phyloP scores from a whole-genome alignment of 2,113 vertebrate genomes.

The Strix uralensis region DNA sequence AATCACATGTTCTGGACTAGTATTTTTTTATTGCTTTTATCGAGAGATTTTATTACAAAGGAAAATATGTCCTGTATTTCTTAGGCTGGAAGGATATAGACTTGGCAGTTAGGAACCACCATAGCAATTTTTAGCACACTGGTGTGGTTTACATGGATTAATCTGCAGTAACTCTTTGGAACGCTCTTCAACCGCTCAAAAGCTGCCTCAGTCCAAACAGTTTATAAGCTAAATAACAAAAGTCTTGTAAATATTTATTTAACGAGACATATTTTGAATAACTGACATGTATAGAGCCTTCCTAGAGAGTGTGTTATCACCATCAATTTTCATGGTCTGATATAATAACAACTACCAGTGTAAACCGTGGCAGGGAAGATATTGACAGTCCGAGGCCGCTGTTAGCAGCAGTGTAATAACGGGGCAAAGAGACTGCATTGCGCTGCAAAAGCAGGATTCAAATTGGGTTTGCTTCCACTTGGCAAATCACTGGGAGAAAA shows the following conservation, averaged over 20 bases:
- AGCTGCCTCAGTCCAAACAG: conserved; percentile 65
- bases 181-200: conserved; percentile 30
- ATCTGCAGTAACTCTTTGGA: conserved; percentile 53
- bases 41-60: conserved; percentile 63
- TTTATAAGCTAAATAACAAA: conserved; percentile 73
- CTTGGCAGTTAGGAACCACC: conserved; percentile 32
- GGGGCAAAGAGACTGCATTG: background rate
- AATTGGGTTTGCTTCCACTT: background rate
- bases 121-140: conserved; percentile 60
- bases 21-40: conserved; percentile 51
- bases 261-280: conserved; percentile 78
- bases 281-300: conserved; percentile 71
- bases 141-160: conserved; percentile 65
- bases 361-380: conserved; percentile 64
- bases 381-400: conserved; percentile 53
- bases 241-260: conserved; percentile 81
- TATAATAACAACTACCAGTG: conserved; percentile 73
- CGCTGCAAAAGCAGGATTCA: background rate
- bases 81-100: conserved; percentile 3
- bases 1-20: conserved; percentile 51
- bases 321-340: conserved; percentile 72
- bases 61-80: conserved; percentile 53
- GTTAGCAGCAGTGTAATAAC: conserved; percentile 23
- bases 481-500: conserved; percentile 8
- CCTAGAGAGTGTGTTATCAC: conserved; percentile 70